Conservation (phyloP, 2,113 vertebrate species). For the Pygathrix nemaeus region DNA sequence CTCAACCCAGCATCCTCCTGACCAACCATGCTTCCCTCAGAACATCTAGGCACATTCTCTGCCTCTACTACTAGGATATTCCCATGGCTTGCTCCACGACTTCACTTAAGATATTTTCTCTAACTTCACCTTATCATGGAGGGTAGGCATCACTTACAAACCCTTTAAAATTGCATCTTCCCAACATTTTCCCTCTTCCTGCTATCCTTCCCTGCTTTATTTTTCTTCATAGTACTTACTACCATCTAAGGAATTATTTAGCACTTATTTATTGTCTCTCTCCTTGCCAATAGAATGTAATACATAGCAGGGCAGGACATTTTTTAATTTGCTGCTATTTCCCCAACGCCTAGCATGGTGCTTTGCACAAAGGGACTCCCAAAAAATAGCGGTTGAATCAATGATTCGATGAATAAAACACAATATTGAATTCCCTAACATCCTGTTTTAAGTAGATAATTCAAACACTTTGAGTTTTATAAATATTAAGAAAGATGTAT, state of each 20-base stretch:
- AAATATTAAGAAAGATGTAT: background rate
- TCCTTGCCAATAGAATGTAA: background rate
- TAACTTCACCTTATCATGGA: background rate
- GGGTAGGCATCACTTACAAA: background rate
- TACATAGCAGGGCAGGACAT: background rate
- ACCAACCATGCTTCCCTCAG: background rate
- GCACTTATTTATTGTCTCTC: background rate
- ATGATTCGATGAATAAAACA: background rate
- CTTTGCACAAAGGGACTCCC: background rate
- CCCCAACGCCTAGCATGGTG: background rate
- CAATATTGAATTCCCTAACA: background rate
- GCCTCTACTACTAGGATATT: background rate
- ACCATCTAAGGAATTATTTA: background rate
- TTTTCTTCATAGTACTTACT: background rate
- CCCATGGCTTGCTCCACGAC: background rate
- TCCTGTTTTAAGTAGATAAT: background rate
- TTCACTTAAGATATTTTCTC: background rate
- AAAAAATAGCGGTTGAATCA: background rate
- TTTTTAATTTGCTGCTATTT: background rate
- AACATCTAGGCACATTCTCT: background rate
- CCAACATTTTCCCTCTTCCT: background rate
- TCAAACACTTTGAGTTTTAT: background rate
- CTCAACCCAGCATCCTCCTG: no score
- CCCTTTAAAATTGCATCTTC: background rate
- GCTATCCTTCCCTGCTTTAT: background rate